Conservation (phyloP, 2,797 vertebrate genomes). For the Cuculus canorus region DNA sequence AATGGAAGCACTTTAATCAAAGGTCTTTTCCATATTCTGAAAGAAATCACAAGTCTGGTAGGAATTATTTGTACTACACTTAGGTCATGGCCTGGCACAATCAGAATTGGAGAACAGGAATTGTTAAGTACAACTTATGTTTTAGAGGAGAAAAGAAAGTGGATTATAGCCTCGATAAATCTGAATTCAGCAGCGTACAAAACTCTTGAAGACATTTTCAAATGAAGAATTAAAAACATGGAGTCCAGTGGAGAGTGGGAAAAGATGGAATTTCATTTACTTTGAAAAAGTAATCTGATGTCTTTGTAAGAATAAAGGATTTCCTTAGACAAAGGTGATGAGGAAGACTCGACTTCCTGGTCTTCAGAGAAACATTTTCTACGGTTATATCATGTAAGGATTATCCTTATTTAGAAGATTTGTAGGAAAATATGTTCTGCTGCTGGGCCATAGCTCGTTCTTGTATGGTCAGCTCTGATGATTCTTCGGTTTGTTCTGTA, state of each 20-base stretch:
- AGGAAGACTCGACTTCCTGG: not conserved
- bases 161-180: not conserved
- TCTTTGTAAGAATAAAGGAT: not conserved
- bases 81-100: not conserved
- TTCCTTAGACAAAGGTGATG: not conserved
- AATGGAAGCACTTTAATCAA: not conserved
- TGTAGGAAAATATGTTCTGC: not conserved
- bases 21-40: constrained; percentile 1
- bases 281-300: not conserved
- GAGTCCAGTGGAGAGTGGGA: not conserved
- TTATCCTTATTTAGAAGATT: not conserved
- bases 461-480: not conserved
- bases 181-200: not conserved
- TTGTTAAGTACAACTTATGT: not conserved
- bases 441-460: not conserved
- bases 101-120: not conserved
- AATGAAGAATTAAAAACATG: not conserved
- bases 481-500: not conserved
- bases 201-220: not conserved
- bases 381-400: rapidly evolving
- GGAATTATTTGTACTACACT: not conserved
- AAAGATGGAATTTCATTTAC: not conserved
- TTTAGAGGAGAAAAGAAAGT: not conserved
- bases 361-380: not conserved
- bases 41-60: not conserved